A percentile compares a stretch with the other conserved stretches of the same genome.
Evolutionary conservation across 2,113 vertebrate species (phyloP).

Genomic region (Ranitomeya variabilis): DNA sequence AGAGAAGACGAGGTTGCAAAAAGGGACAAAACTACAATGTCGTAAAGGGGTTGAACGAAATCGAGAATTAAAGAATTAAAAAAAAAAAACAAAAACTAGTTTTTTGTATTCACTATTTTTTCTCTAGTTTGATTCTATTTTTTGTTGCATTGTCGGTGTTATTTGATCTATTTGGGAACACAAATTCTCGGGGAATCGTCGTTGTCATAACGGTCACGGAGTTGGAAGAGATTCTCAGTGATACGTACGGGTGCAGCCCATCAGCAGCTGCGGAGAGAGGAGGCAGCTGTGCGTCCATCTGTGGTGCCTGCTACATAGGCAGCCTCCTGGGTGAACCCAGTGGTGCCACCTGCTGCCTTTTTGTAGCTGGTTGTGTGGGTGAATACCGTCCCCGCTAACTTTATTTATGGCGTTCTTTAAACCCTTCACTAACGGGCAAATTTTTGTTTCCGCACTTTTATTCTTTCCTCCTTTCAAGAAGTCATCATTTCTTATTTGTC

Average conservation of each 20-base stretch:
- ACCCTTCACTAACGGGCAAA: background rate
- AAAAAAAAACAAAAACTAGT: no score
- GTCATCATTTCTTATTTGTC: no score
- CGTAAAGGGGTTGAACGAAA: no score
- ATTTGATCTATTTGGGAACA: background rate
- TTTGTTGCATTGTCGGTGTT: background rate
- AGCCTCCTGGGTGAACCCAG: background rate
- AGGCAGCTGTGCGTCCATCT: constrained; percentile 13
- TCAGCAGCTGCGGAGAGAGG: background rate
- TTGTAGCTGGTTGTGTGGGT: background rate
- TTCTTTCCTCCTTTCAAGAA: no score
- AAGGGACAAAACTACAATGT: no score
- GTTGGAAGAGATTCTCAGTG: background rate
- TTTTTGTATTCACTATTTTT: no score
- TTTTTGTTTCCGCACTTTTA: no score
- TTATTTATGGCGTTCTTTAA: background rate
- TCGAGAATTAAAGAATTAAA: no score
- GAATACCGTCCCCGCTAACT: background rate
- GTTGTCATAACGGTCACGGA: no score
- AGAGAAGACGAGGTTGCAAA: no score
- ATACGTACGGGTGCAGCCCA: background rate
- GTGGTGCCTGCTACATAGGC: constrained; percentile 1
- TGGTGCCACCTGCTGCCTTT: constrained; percentile 14
- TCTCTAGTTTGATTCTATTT: no score
- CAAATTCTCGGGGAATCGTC: background rate